A percentile compares a stretch with the other conserved stretches of the same genome.
Evolutionary conservation across 2,888 invertebrate species (phyloP).

Genomic region (Caenorhabditis sp.): DNA sequence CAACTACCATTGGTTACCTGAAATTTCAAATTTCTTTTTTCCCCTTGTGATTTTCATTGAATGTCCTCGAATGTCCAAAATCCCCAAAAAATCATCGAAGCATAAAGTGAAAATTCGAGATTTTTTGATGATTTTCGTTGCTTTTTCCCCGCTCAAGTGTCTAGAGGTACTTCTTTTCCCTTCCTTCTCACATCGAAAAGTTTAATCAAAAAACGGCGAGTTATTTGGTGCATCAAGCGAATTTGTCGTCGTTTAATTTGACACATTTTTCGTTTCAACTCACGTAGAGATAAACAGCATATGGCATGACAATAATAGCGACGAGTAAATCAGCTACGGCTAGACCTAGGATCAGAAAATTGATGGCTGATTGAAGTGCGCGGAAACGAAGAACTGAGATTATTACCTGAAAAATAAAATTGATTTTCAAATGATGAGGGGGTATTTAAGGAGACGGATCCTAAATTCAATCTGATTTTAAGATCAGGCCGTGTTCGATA

Average conservation of each 20-base stretch:
- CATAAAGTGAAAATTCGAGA: background rate
- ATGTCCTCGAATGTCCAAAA: background rate
- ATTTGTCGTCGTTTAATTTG: background rate
- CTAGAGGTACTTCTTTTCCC: background rate
- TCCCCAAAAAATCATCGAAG: background rate
- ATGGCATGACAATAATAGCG: slow-evolving; percentile 70
- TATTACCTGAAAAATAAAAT: slow-evolving; percentile 48
- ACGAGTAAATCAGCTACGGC: slow-evolving; percentile 70
- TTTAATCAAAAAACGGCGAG: background rate
- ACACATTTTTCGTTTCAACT: slow-evolving; percentile 22
- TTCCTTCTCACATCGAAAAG: background rate
- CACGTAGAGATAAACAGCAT: slow-evolving; percentile 69
- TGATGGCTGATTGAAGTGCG: slow-evolving; percentile 89
- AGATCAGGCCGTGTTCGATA: no score
- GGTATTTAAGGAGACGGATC: no score
- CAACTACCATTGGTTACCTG: slow-evolving; percentile 73
- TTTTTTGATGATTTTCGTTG: background rate
- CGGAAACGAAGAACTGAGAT: slow-evolving; percentile 67
- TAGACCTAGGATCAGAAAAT: slow-evolving; percentile 96
- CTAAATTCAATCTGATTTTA: no score
- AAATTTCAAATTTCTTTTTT: slow-evolving; percentile 13
- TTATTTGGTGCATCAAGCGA: background rate
- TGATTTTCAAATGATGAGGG: no score
- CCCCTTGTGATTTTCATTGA: no score
- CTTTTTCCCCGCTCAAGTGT: background rate